A percentile compares a stretch with the other conserved stretches of the same genome.
phyloP scores from a whole-genome alignment of 2,888 invertebrate species.

The Leucoma salicis region DNA sequence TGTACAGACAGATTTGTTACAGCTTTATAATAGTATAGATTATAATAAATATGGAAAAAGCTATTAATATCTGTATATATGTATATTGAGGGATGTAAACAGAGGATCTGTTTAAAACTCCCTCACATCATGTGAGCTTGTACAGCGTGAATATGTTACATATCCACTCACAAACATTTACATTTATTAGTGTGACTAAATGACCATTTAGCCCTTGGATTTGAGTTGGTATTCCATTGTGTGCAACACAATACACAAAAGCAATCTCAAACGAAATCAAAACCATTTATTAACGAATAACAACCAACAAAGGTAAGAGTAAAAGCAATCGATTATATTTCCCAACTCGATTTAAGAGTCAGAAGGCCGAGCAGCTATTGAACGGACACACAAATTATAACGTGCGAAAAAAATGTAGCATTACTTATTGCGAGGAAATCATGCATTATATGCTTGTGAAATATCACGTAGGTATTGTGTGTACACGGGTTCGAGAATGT shows the following conservation, averaged over 20 bases:
- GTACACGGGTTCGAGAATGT: constrained; percentile 3
- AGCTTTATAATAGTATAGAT: too few relatives aligned
- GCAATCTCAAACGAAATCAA: constrained; percentile 7
- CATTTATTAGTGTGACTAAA: too few relatives aligned
- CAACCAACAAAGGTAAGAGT: constrained; percentile 35
- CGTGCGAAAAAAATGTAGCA: constrained; percentile 50
- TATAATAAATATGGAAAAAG: too few relatives aligned
- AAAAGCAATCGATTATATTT: constrained; percentile 30
- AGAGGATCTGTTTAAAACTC: too few relatives aligned
- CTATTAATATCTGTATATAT: too few relatives aligned
- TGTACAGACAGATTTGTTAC: too few relatives aligned
- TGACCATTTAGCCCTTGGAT: too few relatives aligned
- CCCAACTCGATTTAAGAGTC: constrained; percentile 10
- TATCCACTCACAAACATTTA: too few relatives aligned
- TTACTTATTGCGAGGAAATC: constrained; percentile 38
- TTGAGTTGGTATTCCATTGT: too few relatives aligned
- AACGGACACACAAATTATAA: constrained; percentile 55
- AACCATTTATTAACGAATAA: constrained; percentile 5
- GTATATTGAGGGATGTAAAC: too few relatives aligned
- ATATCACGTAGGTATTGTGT: constrained; percentile 26
- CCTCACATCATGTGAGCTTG: too few relatives aligned
- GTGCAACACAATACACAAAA: not conserved
- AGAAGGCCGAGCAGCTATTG: constrained; percentile 28
- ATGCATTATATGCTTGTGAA: constrained; percentile 44
- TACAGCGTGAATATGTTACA: too few relatives aligned